These are phyloP conservation scores for Formica aserva DNA, from an alignment of 2,888 invertebrate genomes.

Conservation along the genomic window DNA sequence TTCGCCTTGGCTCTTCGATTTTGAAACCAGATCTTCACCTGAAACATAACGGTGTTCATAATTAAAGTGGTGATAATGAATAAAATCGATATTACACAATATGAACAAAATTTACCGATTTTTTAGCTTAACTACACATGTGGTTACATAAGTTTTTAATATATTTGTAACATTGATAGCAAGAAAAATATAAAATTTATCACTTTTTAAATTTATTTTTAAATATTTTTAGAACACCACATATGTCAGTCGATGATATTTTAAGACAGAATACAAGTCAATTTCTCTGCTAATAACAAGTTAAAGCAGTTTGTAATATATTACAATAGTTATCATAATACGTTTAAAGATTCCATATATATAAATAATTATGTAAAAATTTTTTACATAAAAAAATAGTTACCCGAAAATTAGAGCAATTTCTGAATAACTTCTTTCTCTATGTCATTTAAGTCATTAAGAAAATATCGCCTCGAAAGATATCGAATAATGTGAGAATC, in stretches of 20 bases:
- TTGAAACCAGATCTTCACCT: slow-evolving; percentile 92
- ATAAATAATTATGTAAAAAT: background rate
- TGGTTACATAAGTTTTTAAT: background rate
- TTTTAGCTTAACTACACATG: background rate
- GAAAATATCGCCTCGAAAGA: background rate
- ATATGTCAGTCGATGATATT: background rate
- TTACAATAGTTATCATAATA: background rate
- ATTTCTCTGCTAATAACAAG: background rate
- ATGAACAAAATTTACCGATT: background rate
- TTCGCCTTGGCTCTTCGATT: slow-evolving; percentile 97
- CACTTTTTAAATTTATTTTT: no score
- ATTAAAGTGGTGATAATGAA: background rate
- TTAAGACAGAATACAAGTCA: background rate
- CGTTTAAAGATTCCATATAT: background rate
- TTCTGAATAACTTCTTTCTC: background rate
- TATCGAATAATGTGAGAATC: background rate
- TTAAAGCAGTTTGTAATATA: background rate
- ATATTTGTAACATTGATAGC: background rate
- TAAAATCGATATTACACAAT: background rate
- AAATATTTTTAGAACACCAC: background rate
- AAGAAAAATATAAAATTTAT: background rate
- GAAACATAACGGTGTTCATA: slow-evolving; percentile 79
- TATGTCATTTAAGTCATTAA: background rate
- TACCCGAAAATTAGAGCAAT: background rate
- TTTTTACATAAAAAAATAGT: background rate